Percentiles rank a stretch among this genome's conserved stretches.
These are phyloP conservation scores for Allygus modestus DNA, from an alignment of 2,888 invertebrate species.

Conservation along the genomic window DNA sequence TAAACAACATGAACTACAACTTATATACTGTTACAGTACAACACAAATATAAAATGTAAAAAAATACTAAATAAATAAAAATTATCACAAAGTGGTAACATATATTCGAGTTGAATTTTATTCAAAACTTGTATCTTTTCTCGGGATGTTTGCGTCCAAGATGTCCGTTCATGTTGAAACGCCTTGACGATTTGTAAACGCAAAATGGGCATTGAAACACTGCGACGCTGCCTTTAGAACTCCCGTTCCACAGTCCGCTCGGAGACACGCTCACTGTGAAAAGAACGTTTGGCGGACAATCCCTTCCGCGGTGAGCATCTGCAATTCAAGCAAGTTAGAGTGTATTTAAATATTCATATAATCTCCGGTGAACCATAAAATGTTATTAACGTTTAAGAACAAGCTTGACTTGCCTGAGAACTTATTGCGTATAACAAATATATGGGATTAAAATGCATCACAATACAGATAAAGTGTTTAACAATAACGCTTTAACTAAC, in stretches of 20 bases:
- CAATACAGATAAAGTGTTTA: too few species aligned
- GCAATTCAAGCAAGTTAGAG: constrained; percentile 27
- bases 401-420: too few species aligned
- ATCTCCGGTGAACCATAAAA: neutral
- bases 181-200: constrained; percentile 73
- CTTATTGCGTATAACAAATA: too few species aligned
- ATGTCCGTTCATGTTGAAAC: constrained; percentile 67
- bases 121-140: constrained; percentile 30
- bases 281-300: constrained; percentile 15
- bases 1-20: too few species aligned
- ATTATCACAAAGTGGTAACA: constrained; percentile 9
- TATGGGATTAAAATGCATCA: too few species aligned
- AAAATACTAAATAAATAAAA: neutral
- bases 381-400: constrained; percentile 4
- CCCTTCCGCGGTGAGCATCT: neutral
- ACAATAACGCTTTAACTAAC: too few species aligned
- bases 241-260: neutral
- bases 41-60: neutral
- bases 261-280: constrained; percentile 34
- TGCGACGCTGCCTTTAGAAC: constrained; percentile 73
- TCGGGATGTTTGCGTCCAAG: constrained; percentile 65
- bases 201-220: constrained; percentile 75
- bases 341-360: neutral
- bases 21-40: too few species aligned
- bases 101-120: neutral